Base-by-base conservation (phyloP, 2,797 vertebrate genomes). In the Molossus molossus region DNA sequence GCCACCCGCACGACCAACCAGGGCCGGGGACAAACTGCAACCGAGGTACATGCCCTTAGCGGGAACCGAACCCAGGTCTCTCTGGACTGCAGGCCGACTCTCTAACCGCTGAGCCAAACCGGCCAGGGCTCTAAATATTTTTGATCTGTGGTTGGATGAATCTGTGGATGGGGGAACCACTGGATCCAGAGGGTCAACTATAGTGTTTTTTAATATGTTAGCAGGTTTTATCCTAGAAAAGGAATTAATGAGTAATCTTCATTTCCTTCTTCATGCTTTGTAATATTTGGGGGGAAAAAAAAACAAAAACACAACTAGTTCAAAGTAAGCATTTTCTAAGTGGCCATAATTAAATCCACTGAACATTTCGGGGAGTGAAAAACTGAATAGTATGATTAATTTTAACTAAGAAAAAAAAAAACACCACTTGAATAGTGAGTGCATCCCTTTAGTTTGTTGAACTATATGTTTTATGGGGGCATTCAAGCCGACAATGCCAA, bases 281-380 rank as follows among this genome's bases (percentile, higher is more conserved):
- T n/a, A 92, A 37, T 48, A 86, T n/a, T 53, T 48, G 12, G 33
- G 33, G 33, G n/a, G n/a, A n/a, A n/a, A 33, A 33, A 33, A 33
- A 33, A 17, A 75, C 37, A 15, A 17, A 72, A 55, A 58, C 40
- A 45, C 40, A 70, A 60, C 48, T 25, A 67, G 50, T 85, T 96
- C 58, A 90, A 95, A 69, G 15, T n/a, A 80, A 83, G 90, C 40
- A 86, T 73, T 73, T 94, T 88, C 65, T 94, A 77, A 77, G 27
- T 48, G 69, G 48, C 48, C 37, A 33, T 21, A 94, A 79, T 7
- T 37, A 4, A 21, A 76, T 76, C 93, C 62, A 85, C 18, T 70
- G 17, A 90, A 72, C n/a, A 86, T 21, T 89, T 33, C 33, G 27
- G 82, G 50, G 53, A 95, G 33, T 57, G 1, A 40, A 86, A 94